Evolutionary conservation across 2,113 vertebrate species (phyloP).

Genomic region (Vulpes lagopus): DNA sequence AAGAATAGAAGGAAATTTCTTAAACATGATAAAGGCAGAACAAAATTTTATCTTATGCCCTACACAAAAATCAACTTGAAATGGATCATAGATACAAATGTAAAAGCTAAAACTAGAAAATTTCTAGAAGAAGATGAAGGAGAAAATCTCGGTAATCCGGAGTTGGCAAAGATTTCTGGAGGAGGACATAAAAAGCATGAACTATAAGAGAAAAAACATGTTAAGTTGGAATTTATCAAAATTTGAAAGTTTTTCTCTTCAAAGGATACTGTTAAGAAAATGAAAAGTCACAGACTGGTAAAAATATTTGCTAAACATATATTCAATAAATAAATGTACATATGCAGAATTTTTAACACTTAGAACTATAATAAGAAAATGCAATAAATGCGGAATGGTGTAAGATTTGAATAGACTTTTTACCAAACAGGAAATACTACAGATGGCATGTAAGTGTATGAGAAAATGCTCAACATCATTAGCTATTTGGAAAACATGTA

Average conservation of each 20-base stretch:
- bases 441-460: background rate
- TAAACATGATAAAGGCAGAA: background rate
- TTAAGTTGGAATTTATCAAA: background rate
- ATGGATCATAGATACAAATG: no score
- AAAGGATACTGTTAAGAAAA: background rate
- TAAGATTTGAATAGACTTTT: background rate
- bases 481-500: background rate
- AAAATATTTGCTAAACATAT: background rate
- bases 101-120: background rate
- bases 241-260: background rate
- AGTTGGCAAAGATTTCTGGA: background rate
- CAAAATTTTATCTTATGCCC: background rate
- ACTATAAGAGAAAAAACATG: background rate
- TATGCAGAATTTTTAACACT: background rate
- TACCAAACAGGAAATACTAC: background rate
- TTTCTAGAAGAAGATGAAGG: background rate
- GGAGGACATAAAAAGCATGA: background rate
- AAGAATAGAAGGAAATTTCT: background rate
- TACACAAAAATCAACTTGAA: no score
- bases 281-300: background rate
- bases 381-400: background rate
- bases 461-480: background rate
- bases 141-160: background rate
- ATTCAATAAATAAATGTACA: background rate
- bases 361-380: background rate